Evolutionary conservation across 2,113 vertebrate species (phyloP).

Genomic region (Neofelis nebulosa): DNA sequence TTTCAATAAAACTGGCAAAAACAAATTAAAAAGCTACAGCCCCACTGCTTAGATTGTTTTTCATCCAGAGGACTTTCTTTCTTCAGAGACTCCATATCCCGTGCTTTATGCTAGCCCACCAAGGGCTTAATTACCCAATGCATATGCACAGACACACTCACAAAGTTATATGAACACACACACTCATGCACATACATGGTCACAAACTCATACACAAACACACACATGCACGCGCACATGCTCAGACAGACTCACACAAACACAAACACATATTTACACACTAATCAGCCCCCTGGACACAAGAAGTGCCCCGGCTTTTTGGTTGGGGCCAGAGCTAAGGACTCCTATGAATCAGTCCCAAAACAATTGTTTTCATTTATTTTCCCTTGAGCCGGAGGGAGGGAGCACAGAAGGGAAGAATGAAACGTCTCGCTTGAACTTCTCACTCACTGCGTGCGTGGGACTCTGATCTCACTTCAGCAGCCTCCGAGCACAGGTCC

Average conservation of each 20-base stretch:
- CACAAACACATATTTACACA: neutral
- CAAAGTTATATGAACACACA: neutral
- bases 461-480: neutral
- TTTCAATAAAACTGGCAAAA: constrained; percentile 12
- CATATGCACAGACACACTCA: neutral
- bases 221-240: neutral
- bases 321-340: neutral
- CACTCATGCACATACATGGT: neutral
- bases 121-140: neutral
- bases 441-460: neutral
- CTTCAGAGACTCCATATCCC: neutral
- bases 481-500: neutral
- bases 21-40: neutral
- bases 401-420: neutral
- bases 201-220: neutral
- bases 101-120: neutral
- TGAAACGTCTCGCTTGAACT: neutral
- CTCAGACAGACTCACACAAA: neutral
- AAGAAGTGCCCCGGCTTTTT: neutral
- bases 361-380: neutral
- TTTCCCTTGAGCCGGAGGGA: neutral
- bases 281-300: neutral
- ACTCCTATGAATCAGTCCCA: neutral
- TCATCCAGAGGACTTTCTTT: neutral
- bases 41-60: neutral